Conservation (phyloP, 2,888 invertebrate genomes). For the Suillia variegata region DNA sequence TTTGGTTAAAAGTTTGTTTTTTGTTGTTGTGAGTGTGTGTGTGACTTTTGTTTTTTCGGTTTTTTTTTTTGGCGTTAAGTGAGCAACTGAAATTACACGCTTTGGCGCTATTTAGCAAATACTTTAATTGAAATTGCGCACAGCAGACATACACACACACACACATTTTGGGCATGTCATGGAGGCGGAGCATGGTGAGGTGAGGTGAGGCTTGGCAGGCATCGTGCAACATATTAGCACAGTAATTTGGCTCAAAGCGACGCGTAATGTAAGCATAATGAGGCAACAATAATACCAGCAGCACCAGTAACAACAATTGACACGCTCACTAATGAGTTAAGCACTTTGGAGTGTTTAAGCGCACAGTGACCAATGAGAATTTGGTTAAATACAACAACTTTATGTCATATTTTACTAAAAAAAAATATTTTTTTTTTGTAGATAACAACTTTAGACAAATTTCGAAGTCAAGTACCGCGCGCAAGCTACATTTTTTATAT, state of each 20-base stretch:
- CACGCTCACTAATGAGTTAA: not conserved
- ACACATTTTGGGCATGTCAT: not conserved
- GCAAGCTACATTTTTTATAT: too few relatives aligned
- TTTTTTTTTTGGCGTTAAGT: too few relatives aligned
- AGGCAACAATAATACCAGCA: conserved; percentile 13
- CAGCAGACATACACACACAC: not conserved
- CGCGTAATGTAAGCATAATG: conserved; percentile 16
- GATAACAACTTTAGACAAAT: too few relatives aligned
- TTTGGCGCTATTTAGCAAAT: conserved; percentile 8
- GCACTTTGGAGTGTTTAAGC: too few relatives aligned
- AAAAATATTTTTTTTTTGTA: too few relatives aligned
- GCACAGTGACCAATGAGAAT: too few relatives aligned
- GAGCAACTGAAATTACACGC: conserved; percentile 1
- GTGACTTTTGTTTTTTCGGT: too few relatives aligned
- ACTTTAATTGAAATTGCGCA: conserved; percentile 17
- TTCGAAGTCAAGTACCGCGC: too few relatives aligned
- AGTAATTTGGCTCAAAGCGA: conserved; percentile 8
- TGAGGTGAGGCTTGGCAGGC: not conserved
- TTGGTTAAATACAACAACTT: too few relatives aligned
- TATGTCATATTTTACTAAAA: too few relatives aligned
- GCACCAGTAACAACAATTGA: conserved; percentile 6
- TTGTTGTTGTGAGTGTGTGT: too few relatives aligned
- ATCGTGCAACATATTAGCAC: not conserved
- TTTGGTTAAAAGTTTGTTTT: not conserved
- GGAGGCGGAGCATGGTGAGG: not conserved